A percentile compares a stretch with the other conserved stretches of the same genome.
Evolutionary conservation across 1,140 invertebrate species (phyloP).

Genomic region (Cyclina sinensis): DNA sequence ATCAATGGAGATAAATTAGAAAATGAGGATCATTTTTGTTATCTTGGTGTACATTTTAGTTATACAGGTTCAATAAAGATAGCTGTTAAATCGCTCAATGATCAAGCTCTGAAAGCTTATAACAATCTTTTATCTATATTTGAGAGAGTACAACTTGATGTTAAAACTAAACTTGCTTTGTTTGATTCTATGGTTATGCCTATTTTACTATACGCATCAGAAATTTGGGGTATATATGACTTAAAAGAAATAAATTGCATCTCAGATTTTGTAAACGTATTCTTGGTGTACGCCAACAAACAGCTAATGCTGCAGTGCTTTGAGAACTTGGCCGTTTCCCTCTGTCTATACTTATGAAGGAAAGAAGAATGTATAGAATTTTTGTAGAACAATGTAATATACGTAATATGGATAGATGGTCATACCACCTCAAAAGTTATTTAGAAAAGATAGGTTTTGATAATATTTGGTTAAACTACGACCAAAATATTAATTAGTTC

Average conservation of each 20-base stretch:
- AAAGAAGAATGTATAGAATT: too few species aligned
- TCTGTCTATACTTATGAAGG: too few species aligned
- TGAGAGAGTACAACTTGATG: not conserved
- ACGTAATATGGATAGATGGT: too few species aligned
- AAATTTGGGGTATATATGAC: slow-evolving; percentile 22
- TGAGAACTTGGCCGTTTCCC: too few species aligned
- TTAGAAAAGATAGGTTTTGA: not conserved
- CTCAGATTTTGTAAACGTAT: slow-evolving; percentile 21
- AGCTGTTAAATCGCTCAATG: not conserved
- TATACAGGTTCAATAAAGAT: not conserved
- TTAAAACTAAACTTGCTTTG: slow-evolving; percentile 14
- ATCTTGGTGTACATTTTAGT: slow-evolving; percentile 6
- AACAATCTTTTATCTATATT: too few species aligned
- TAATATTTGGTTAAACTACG: too few species aligned
- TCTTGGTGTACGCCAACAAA: not conserved
- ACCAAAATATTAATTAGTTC: too few species aligned
- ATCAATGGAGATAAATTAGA: slow-evolving; percentile 21
- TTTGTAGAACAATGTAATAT: too few species aligned
- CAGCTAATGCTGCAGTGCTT: slow-evolving; percentile 9
- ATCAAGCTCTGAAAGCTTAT: slow-evolving; percentile 11
- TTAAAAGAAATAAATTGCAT: slow-evolving; percentile 20
- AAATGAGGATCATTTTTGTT: slow-evolving; percentile 44
- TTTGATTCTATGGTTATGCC: slow-evolving; percentile 41
- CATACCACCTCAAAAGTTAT: too few species aligned
- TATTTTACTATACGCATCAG: slow-evolving; percentile 21